Base-by-base conservation (phyloP, 2,888 invertebrate species). In the Galerucella calmariensis region DNA sequence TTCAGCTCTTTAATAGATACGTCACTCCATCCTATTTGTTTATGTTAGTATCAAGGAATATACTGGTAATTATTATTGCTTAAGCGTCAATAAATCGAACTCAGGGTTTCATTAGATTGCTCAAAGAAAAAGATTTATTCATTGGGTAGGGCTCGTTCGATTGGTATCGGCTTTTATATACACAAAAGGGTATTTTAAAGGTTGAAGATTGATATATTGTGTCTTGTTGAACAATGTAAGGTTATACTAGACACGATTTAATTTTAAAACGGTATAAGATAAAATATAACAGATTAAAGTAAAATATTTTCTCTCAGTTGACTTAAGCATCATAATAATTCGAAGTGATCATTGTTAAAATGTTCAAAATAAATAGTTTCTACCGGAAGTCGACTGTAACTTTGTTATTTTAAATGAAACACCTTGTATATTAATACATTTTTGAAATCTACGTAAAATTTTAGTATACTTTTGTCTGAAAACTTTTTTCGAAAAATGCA, bases 31-130 rank as follows among this genome's bases (percentile, higher is more conserved):
- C 59, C 65, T 62, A 59, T 72, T 72, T 67, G 58, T 61, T 46
- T 58, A 48, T 48, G 67, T 72, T 67, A 67, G 59, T 67, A 44
- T 35, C 24, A 58, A 72, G 24, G 27, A 67, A 59, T 48, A 72
- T 27, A 41, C 59, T 46, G 51, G 11, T 67, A 51, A 67, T 67
- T 27, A 66, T 72, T 67, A 59, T 67, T 72, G 61, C 61, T 46
- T 35, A 59, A 35, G 66, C 59, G 11, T 48, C 20, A 62, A 67
- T 72, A 72, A 72, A 72, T 72, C 67, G 67, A 27, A 41, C 51
- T 27, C 59, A 27, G n/a, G 67, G 46, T 14, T 61, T 61, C 35
- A 72, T 67, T 72, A 67, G 58, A 56, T 65, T 20, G 44, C 58
- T 71, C 27, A 35, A 16, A 67, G 58, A 69, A 56, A 59, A 16